Evolutionary conservation across 2,113 vertebrate genomes (phyloP), one percentile per base, ranked within the genome.

Genomic region (Polypterus senegalus): DNA sequence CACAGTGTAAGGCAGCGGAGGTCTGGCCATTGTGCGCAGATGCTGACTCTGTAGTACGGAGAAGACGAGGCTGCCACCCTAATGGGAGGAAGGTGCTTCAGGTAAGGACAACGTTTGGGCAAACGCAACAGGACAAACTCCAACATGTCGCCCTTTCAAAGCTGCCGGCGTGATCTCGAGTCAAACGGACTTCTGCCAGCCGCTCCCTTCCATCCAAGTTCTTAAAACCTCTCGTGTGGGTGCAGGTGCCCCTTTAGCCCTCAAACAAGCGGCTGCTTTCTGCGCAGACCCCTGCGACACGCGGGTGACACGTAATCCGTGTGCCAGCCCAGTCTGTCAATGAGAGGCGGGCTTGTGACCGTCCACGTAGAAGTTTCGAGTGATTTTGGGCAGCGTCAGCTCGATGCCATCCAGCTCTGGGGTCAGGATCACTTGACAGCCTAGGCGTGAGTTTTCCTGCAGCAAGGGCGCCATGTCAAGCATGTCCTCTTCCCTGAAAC

Each of bases 301-400:
- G 52, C 46, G 44, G 27, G 5, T 11, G 27, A 27, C 27, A 27
- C 27, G 27, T 27, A 27, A 27, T 7, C 5, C 3, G 5, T 10
- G 1, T 10, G 9, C n/a, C 3, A 1, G 4, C 48, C 45, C 9
- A 0, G 1, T 7, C 1, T 3, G 27, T 94, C 88, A 96, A 66
- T 96, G 92, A 47, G 90, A 89, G 70, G 90, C 92, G 63, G 92
- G 93, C 43, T 90, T 75, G 1, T 96, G 92, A 3, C 93, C 93
- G 0, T 96, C 93, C 67, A 96, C 93, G 0, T 96, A 95, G 77
- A 95, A 95, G 81, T 96, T 96, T 63, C 92, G 83, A 44, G 92
- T 95, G 79, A 90, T 79, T 74, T 83, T 89, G 66, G 93, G 92
- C 54, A 95, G 77, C 1, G 85, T 89, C 51, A 96, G 70, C 66